phyloP scores from a whole-genome alignment of 1,140 invertebrate species.

The Cephus cinctus region DNA sequence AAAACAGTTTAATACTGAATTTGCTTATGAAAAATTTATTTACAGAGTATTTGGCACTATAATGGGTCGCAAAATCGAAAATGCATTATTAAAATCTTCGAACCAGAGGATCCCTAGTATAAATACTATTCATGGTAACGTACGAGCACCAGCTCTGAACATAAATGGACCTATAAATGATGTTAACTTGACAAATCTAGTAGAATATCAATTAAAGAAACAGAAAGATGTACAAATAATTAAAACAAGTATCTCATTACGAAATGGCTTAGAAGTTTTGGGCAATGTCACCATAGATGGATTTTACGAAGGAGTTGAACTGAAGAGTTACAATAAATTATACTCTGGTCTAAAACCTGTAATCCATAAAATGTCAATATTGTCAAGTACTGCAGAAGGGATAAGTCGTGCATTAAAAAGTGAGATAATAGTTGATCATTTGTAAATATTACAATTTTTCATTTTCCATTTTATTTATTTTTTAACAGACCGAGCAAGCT shows the following conservation, averaged over 20 bases:
- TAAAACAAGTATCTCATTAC: constrained; percentile 23
- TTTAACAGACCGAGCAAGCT: constrained; percentile 23
- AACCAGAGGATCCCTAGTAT: constrained; percentile 26
- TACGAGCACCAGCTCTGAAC: constrained; percentile 21
- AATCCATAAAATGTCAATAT: constrained; percentile 1
- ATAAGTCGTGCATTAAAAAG: constrained; percentile 22
- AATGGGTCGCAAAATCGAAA: constrained; percentile 17
- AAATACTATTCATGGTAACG: constrained; percentile 24
- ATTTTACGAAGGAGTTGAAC: constrained; percentile 16
- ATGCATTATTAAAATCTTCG: constrained; percentile 22
- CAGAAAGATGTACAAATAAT: constrained; percentile 21
- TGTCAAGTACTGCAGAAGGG: constrained; percentile 7
- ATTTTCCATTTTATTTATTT: constrained; percentile 2
- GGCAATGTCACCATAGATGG: constrained; percentile 27
- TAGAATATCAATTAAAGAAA: constrained; percentile 26
- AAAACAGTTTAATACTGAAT: background rate
- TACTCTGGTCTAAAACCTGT: background rate
- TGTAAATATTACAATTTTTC: background rate
- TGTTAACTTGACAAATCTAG: constrained; percentile 24
- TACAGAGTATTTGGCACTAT: constrained; percentile 26
- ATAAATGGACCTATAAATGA: constrained; percentile 30
- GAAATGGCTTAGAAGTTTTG: constrained; percentile 22
- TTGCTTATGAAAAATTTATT: background rate
- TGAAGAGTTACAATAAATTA: constrained; percentile 16
- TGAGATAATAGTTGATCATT: constrained; percentile 13